A percentile compares a stretch with the other conserved stretches of the same genome.
These are phyloP conservation scores for Cheilosia pagana DNA, from an alignment of 2,888 invertebrate genomes.

Conservation along the genomic window DNA sequence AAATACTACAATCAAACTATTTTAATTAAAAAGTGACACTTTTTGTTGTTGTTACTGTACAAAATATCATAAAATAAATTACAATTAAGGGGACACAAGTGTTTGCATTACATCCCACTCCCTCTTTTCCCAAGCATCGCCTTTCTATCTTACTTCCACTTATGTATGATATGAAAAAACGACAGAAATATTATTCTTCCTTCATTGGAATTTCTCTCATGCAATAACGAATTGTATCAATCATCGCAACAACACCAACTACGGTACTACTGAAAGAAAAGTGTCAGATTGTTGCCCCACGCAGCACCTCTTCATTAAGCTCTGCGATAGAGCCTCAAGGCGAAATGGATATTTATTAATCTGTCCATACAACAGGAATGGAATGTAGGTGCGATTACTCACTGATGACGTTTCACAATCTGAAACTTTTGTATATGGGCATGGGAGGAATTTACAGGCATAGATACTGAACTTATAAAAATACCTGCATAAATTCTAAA, in stretches of 20 bases:
- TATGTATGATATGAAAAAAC: too few species aligned
- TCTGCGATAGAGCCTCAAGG: slow-evolving; percentile 18
- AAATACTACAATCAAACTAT: background rate
- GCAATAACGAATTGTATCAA: slow-evolving; percentile 6
- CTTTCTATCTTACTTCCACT: background rate
- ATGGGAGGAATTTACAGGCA: slow-evolving; percentile 25
- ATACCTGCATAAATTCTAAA: slow-evolving; percentile 77
- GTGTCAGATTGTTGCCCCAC: slow-evolving; percentile 21
- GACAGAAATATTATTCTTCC: slow-evolving; percentile 5
- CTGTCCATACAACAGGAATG: slow-evolving; percentile 33
- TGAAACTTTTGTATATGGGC: slow-evolving; percentile 37
- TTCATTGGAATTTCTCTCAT: slow-evolving; percentile 30
- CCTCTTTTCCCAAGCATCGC: background rate
- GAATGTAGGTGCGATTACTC: slow-evolving; percentile 36
- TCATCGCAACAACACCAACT: slow-evolving; percentile 11
- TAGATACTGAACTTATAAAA: slow-evolving; percentile 53
- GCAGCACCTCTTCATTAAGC: background rate
- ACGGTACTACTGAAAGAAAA: slow-evolving; percentile 27
- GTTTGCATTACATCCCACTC: background rate
- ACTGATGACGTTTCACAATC: slow-evolving; percentile 63
- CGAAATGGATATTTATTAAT: slow-evolving; percentile 26
- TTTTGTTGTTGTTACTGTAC: slow-evolving; percentile 6
- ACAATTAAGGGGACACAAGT: slow-evolving; percentile 1
- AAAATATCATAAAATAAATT: background rate
- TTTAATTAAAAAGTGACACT: background rate